A percentile compares a stretch with the other conserved stretches of the same genome.
These are phyloP conservation scores for Rhagonycha lutea DNA, from an alignment of 2,888 invertebrate species.

Conservation along the genomic window DNA sequence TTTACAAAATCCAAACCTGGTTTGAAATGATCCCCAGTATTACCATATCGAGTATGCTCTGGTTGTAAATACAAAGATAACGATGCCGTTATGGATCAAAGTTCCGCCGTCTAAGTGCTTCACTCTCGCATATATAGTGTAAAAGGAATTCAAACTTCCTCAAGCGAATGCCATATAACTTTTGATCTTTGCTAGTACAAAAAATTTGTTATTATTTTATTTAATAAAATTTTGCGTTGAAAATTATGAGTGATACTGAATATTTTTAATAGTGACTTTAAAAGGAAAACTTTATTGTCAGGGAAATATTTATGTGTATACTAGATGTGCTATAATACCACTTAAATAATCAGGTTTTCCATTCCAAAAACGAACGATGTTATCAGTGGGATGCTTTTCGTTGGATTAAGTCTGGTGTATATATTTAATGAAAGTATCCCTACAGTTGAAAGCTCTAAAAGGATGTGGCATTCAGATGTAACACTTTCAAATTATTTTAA, in stretches of 20 bases:
- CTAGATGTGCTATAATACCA: background rate
- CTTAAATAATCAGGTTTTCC: slow-evolving; percentile 17
- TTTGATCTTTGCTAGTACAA: slow-evolving; percentile 28
- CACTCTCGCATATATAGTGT: slow-evolving; percentile 36
- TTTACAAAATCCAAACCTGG: slow-evolving; percentile 25
- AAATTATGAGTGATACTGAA: background rate
- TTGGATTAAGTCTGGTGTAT: slow-evolving; percentile 29
- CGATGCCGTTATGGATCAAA: slow-evolving; percentile 39
- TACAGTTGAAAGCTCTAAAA: slow-evolving; percentile 15
- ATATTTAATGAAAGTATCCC: slow-evolving; percentile 24
- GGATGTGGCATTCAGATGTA: slow-evolving; percentile 17
- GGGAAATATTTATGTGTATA: background rate
- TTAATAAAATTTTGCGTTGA: background rate
- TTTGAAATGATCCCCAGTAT: slow-evolving; percentile 27
- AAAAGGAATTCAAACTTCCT: slow-evolving; percentile 39
- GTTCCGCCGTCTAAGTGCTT: slow-evolving; percentile 39
- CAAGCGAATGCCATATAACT: slow-evolving; percentile 34
- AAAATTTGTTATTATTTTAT: background rate
- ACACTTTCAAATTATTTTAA: slow-evolving; percentile 16
- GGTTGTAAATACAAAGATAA: slow-evolving; percentile 40
- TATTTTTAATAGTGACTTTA: too few relatives aligned
- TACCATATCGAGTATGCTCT: slow-evolving; percentile 38
- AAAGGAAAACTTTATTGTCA: background rate
- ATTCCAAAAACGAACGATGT: slow-evolving; percentile 24
- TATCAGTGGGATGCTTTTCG: slow-evolving; percentile 29